phyloP scores from a whole-genome alignment of 2,797 vertebrate genomes.

The Eulemur rubriventer region DNA sequence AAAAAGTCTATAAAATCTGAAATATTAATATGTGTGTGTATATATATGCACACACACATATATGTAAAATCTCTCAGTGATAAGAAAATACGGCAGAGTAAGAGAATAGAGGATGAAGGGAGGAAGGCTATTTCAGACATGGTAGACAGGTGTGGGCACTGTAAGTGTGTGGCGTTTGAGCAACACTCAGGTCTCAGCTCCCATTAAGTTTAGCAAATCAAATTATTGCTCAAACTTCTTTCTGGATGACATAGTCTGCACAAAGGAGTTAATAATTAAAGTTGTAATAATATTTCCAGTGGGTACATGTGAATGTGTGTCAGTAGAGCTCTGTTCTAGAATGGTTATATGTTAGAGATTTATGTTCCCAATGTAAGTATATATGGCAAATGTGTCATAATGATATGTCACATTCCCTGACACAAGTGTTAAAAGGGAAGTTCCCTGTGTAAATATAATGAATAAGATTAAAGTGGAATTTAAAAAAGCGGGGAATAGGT shows the following conservation, averaged over 20 bases:
- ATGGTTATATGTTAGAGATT: neutral
- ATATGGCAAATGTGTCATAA: neutral
- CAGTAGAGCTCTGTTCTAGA: neutral
- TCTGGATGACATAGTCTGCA: neutral
- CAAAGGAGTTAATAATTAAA: neutral
- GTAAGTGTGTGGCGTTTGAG: neutral
- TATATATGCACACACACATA: neutral
- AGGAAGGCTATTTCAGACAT: fast-evolving
- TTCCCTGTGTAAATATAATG: neutral
- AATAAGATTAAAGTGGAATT: neutral
- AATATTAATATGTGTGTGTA: no score
- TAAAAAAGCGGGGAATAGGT: neutral
- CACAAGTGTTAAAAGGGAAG: neutral
- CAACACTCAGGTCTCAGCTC: neutral
- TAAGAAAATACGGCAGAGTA: neutral
- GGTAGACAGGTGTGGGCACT: neutral
- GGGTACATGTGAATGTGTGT: neutral
- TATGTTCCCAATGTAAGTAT: neutral
- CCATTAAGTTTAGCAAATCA: neutral
- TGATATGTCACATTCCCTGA: neutral
- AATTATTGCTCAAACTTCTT: neutral
- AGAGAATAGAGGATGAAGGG: neutral
- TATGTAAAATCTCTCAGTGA: neutral
- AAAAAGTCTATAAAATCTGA: neutral
- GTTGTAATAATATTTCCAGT: neutral